Evolutionary conservation across 2,113 vertebrate species (phyloP).

Genomic region (Ctenodactylus gundi): DNA sequence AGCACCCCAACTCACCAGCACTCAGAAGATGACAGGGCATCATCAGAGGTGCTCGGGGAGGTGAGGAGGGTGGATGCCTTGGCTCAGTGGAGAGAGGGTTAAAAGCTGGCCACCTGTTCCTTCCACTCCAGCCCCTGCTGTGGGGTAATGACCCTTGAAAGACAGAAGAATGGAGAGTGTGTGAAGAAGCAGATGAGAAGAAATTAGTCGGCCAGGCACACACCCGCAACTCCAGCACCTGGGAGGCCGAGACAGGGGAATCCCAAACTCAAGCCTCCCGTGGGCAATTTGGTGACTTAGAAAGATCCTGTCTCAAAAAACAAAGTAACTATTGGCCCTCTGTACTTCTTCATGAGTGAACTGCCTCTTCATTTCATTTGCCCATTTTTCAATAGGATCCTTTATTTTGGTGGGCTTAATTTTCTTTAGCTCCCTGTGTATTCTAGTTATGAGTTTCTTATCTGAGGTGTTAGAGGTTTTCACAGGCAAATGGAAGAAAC

Average conservation of each 20-base stretch:
- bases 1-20: not conserved
- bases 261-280: not conserved
- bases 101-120: not conserved
- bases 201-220: conserved; percentile 70
- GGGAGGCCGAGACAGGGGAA: not conserved
- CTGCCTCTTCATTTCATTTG: too few relatives aligned
- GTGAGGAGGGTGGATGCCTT: not conserved
- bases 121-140: not conserved
- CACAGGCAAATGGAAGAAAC: too few relatives aligned
- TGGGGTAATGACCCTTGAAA: conserved; percentile 60
- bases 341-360: too few relatives aligned
- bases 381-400: too few relatives aligned
- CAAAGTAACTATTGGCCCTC: too few relatives aligned
- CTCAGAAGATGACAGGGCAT: rapidly evolving
- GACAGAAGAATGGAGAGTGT: conserved; percentile 48
- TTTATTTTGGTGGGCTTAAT: too few relatives aligned
- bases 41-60: not conserved
- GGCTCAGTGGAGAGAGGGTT: not conserved
- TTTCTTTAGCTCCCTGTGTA: too few relatives aligned
- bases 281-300: not conserved
- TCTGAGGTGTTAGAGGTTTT: too few relatives aligned
- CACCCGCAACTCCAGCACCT: not conserved
- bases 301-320: not conserved
- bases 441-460: too few relatives aligned
- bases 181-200: conserved; percentile 77